Evolutionary conservation across 2,113 vertebrate genomes (phyloP).

Genomic region (Bombycilla garrulus): DNA sequence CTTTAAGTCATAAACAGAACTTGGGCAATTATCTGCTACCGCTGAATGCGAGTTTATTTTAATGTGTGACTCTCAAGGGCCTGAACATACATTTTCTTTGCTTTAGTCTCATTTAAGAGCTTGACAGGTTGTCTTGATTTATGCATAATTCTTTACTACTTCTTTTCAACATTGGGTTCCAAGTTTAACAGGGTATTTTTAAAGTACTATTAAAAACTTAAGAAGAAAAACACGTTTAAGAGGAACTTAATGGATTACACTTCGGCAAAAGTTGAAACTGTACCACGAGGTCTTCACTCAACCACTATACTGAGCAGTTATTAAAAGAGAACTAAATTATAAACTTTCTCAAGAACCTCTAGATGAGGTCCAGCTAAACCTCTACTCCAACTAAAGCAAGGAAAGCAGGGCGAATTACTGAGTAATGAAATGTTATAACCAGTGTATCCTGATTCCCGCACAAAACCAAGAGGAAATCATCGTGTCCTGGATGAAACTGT

Average conservation of each 20-base stretch:
- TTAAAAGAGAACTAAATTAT: background rate
- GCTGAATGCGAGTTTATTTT: background rate
- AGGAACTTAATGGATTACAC: background rate
- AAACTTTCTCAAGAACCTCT: conserved; percentile 13
- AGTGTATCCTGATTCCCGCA: rapidly evolving
- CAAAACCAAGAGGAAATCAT: background rate
- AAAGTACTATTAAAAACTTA: no score
- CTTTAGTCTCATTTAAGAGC: background rate
- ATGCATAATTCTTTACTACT: background rate
- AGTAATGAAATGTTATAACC: background rate
- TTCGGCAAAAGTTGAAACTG: background rate
- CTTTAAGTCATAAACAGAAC: background rate
- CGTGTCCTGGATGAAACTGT: background rate
- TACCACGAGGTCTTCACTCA: background rate
- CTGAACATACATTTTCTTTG: background rate
- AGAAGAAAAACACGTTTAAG: background rate
- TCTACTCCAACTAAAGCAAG: background rate
- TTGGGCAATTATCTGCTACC: background rate
- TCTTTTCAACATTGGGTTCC: background rate
- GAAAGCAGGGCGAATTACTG: background rate
- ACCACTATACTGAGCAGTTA: rapidly evolving
- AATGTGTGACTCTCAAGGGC: background rate
- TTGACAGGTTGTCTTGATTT: background rate
- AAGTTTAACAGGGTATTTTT: background rate
- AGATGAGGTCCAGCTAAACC: background rate